phyloP scores from a whole-genome alignment of 1,140 invertebrate genomes.

The Drosophila kikkawai region DNA sequence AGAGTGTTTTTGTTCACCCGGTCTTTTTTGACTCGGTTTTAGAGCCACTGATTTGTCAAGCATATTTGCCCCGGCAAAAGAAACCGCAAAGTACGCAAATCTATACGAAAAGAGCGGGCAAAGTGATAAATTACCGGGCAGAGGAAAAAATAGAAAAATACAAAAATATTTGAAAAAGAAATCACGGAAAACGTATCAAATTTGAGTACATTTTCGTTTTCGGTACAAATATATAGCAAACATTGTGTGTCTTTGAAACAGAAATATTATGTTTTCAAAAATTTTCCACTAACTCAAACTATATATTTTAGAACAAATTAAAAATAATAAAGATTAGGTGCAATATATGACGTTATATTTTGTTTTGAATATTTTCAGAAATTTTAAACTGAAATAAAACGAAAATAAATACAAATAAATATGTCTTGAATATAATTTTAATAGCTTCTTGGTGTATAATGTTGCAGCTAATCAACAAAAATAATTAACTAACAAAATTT shows the following conservation, averaged over 20 bases:
- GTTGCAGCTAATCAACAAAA: not conserved
- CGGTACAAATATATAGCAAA: not conserved
- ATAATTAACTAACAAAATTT: too few species aligned
- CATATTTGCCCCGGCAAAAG: slow-evolving; percentile 3
- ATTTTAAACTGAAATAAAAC: too few species aligned
- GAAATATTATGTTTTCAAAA: slow-evolving; percentile 1
- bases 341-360: not conserved
- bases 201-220: slow-evolving; percentile 12
- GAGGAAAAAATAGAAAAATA: slow-evolving; percentile 15
- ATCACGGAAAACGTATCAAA: slow-evolving; percentile 7
- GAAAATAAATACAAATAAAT: not conserved
- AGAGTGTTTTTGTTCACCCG: slow-evolving; percentile 31
- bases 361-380: not conserved
- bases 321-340: not conserved
- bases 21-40: slow-evolving; percentile 46
- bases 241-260: not conserved
- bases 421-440: not conserved
- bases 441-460: not conserved
- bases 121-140: slow-evolving; percentile 34
- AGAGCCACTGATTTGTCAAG: slow-evolving; percentile 25
- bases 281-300: slow-evolving; percentile 2
- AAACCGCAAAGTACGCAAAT: slow-evolving; percentile 4
- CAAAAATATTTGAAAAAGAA: slow-evolving; percentile 29
- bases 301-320: not conserved
- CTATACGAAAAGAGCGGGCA: slow-evolving; percentile 7